Percentiles rank a stretch among this genome's conserved stretches.
phyloP scores from a whole-genome alignment of 2,113 vertebrate species.

The Malurus melanocephalus region DNA sequence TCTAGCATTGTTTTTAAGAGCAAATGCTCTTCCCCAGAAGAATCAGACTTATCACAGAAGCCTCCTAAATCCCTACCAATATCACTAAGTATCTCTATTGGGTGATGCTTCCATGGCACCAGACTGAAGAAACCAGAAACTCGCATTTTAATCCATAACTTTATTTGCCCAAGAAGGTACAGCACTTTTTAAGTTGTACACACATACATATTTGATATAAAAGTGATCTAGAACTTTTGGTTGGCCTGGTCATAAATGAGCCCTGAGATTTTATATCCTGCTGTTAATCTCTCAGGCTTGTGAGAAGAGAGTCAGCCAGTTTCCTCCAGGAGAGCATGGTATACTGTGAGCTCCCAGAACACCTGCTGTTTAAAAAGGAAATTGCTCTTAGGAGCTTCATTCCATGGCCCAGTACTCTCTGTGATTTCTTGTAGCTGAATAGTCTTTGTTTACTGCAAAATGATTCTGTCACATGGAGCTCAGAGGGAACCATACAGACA shows the following conservation, averaged over 20 bases:
- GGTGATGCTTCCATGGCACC: neutral
- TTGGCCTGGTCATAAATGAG: neutral
- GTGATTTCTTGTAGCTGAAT: neutral
- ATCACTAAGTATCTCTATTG: neutral
- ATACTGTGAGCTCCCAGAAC: neutral
- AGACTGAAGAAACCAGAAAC: neutral
- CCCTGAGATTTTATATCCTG: neutral
- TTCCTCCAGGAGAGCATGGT: neutral
- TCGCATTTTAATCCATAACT: neutral
- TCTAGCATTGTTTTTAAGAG: neutral
- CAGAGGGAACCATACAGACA: neutral
- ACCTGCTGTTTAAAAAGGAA: neutral
- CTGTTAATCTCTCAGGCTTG: neutral
- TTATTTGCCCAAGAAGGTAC: neutral
- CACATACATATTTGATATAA: neutral
- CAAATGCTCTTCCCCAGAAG: neutral
- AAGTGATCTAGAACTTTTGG: neutral
- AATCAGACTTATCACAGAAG: neutral
- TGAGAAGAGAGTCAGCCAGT: neutral
- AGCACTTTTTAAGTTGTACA: neutral
- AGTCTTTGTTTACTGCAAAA: neutral
- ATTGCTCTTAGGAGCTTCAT: neutral
- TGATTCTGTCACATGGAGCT: neutral
- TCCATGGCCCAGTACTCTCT: neutral
- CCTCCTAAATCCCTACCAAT: neutral